A percentile compares a stretch with the other conserved stretches of the same genome.
Conservation (phyloP, 2,797 vertebrate genomes). For the Apogon hyalosoma region DNA sequence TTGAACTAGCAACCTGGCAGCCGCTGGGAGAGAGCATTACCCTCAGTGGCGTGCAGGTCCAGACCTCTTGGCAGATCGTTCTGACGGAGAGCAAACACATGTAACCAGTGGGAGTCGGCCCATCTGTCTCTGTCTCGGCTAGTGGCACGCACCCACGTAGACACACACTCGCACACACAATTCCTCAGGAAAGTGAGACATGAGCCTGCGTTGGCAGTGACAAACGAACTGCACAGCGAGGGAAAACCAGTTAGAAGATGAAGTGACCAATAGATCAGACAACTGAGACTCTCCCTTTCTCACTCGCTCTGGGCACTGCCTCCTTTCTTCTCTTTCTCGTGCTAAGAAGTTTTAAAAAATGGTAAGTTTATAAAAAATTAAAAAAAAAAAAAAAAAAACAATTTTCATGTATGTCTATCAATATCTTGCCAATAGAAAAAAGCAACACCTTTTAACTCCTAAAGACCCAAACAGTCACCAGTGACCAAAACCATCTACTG, state of each 20-base stretch:
- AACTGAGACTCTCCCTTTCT: constrained; percentile 22
- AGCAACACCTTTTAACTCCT: too few relatives aligned
- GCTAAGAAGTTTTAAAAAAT: background rate
- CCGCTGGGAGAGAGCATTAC: constrained; percentile 25
- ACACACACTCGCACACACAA: constrained; percentile 24
- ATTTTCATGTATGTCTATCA: background rate
- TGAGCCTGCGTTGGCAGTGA: constrained; percentile 65
- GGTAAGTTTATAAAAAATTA: constrained; percentile 4
- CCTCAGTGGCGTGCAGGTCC: constrained; percentile 47
- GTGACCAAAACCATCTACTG: too few relatives aligned
- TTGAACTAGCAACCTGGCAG: constrained; percentile 57
- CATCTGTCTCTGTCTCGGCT: constrained; percentile 75
- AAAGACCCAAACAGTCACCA: too few relatives aligned
- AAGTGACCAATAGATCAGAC: constrained; percentile 72
- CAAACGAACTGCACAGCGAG: constrained; percentile 57
- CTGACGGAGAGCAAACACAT: constrained; percentile 69
- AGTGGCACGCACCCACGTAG: constrained; percentile 13
- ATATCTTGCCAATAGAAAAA: background rate
- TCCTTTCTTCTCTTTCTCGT: background rate
- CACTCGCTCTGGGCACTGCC: background rate
- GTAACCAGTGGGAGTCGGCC: constrained; percentile 70
- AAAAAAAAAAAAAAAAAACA: background rate
- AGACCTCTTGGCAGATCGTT: constrained; percentile 65
- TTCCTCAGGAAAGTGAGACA: constrained; percentile 67
- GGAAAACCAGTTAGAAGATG: constrained; percentile 66